These are phyloP conservation scores for Sibirionetta formosa DNA, from an alignment of 2,797 vertebrate species.

Conservation along the genomic window DNA sequence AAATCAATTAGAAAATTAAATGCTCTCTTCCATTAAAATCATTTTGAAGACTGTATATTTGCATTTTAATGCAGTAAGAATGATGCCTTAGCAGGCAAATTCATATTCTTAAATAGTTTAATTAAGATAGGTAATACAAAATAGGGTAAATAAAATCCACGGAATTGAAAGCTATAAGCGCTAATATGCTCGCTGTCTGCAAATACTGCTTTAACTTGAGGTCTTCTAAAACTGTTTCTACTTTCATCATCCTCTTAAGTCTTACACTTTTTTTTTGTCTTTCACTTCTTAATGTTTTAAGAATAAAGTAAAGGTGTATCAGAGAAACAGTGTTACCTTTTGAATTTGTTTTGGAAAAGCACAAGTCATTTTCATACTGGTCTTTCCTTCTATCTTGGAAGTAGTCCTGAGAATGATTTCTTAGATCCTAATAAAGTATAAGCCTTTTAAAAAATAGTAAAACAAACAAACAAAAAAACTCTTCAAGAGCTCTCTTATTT, in stretches of 20 bases:
- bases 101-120: constrained; percentile 46
- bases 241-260: not conserved
- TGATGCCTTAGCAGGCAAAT: constrained; percentile 26
- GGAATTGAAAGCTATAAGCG: not conserved
- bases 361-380: not conserved
- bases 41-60: constrained; percentile 40
- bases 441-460: not conserved
- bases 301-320: not conserved
- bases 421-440: not conserved
- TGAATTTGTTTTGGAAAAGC: not conserved
- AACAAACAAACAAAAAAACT: not conserved
- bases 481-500: not conserved
- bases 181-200: constrained; percentile 14
- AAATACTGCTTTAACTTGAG: constrained; percentile 31
- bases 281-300: not conserved
- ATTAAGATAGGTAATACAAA: constrained; percentile 61
- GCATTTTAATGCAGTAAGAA: constrained; percentile 59
- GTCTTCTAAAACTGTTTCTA: not conserved
- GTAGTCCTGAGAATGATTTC: not conserved
- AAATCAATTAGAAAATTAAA: constrained; percentile 67
- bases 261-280: not conserved
- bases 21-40: constrained; percentile 34
- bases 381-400: not conserved
- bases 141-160: constrained; percentile 20
- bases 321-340: not conserved